Base-by-base conservation (phyloP, 1,140 invertebrate species). In the Drosophila insularis region DNA sequence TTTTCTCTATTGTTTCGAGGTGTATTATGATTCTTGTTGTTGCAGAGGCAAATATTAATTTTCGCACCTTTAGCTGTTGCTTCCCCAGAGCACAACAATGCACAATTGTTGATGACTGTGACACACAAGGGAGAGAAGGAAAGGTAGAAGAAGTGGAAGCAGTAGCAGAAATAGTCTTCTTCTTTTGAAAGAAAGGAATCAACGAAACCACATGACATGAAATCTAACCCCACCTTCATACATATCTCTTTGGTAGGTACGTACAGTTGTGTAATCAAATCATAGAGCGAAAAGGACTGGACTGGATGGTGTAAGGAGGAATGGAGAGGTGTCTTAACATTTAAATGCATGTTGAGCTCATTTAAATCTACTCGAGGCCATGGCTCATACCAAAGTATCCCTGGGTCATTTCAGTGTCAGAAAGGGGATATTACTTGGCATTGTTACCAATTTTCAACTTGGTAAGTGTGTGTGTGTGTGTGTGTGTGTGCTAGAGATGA, bases 11-110 rank as follows among this genome's bases (percentile, higher is more conserved):
- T 53, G 14, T 46, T 31, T 61, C 32, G 7, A 43, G 10, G 27
- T 23, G 55, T 10, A 58, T 58, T 14, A 58, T 17, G 46, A 40
- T 40, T 60, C 27, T 17, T 76, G 62, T 59, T 11, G 39, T 35
- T 62, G 37, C 66, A 64, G 74, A 21, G 53, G 68, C 66, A 89
- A 80, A 80, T 84, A 87, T 89, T 87, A 86, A 89, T 78, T 80
- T 87, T 84, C 77, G 43, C 84, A 87, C 84, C 82, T 77, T 79
- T 80, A 68, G 56, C 73, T 59, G 68, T 56, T 67, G 66, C 53
- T 67, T 46, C 66, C 23, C 37, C 37, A 37, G 14, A 64, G 37
- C 11, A 23, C 27, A 40, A 73, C 66, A 63, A 58, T 63, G 68
- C 37, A 32, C 40, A 53, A 61, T 75, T 71, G 61, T 59, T 80